These are phyloP conservation scores for Poeciliopsis paucimaculata DNA, from an alignment of 2,797 vertebrate species.

Conservation along the genomic window DNA sequence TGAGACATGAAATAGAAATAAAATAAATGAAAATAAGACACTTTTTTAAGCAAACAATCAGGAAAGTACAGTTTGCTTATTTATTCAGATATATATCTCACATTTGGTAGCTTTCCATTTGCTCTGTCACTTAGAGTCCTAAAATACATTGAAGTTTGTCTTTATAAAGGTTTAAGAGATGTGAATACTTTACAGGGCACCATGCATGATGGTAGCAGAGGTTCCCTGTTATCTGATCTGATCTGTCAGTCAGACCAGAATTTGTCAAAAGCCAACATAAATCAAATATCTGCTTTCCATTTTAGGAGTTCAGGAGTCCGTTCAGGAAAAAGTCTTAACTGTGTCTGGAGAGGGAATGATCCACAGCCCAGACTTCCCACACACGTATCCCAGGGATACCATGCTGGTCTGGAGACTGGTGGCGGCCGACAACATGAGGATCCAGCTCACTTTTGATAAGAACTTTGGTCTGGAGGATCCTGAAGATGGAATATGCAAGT, in stretches of 20 bases:
- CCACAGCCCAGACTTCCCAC: conserved; percentile 94
- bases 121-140: neutral
- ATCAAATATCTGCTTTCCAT: conserved; percentile 18
- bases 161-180: neutral
- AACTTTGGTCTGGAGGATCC: conserved; percentile 96
- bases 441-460: conserved; percentile 95
- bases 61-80: neutral
- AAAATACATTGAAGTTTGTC: neutral
- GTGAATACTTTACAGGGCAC: neutral
- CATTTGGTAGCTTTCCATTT: neutral
- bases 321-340: conserved; percentile 93
- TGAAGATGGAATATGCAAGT: conserved; percentile 98
- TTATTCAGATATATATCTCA: neutral
- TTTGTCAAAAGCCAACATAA: neutral
- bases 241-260: conserved; percentile 1
- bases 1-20: neutral
- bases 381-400: conserved; percentile 90
- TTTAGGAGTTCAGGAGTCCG: conserved; percentile 92
- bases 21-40: neutral
- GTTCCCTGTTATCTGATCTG: neutral
- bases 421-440: conserved; percentile 86
- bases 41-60: neutral
- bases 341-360: conserved; percentile 91
- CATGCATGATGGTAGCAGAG: neutral
- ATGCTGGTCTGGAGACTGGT: conserved; percentile 91